phyloP scores from a whole-genome alignment of 2,888 invertebrate genomes.

The Sinelater perroti region DNA sequence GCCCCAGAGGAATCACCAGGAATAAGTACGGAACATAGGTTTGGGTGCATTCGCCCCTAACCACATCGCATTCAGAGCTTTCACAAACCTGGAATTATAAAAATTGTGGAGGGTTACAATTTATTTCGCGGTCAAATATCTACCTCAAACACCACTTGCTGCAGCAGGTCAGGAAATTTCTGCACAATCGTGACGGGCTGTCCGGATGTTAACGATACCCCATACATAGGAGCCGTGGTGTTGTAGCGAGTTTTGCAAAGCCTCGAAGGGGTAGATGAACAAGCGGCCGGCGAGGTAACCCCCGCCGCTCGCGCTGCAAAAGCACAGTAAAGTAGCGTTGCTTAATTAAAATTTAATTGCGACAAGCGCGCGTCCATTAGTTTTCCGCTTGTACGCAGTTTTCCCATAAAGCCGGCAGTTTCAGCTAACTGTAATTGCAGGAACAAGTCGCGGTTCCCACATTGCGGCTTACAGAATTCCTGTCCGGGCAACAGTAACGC shows the following conservation, averaged over 20 bases:
- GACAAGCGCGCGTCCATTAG: background rate
- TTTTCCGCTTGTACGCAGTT: slow-evolving; percentile 8
- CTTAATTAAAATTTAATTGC: background rate
- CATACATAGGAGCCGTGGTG: slow-evolving; percentile 94
- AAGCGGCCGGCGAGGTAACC: slow-evolving; percentile 52
- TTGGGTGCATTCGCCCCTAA: slow-evolving; percentile 90
- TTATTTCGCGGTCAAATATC: slow-evolving; percentile 60
- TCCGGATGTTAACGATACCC: slow-evolving; percentile 91
- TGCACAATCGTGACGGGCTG: slow-evolving; percentile 94
- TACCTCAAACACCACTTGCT: slow-evolving; percentile 93
- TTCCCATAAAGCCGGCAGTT: slow-evolving; percentile 28
- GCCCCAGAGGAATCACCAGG: slow-evolving; percentile 88
- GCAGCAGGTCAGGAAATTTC: slow-evolving; percentile 90
- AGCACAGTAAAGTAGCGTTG: background rate
- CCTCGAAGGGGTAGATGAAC: slow-evolving; percentile 72
- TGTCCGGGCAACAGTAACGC: slow-evolving; percentile 35
- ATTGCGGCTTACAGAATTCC: slow-evolving; percentile 32
- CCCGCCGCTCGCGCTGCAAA: slow-evolving; percentile 30
- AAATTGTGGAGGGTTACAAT: background rate
- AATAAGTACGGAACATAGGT: slow-evolving; percentile 92
- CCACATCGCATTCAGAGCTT: slow-evolving; percentile 83
- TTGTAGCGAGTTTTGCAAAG: slow-evolving; percentile 90
- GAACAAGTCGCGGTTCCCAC: slow-evolving; percentile 27
- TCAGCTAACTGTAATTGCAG: slow-evolving; percentile 34
- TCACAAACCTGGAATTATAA: slow-evolving; percentile 73